These are phyloP conservation scores for Enteromius anoplus DNA, from an alignment of 2,797 vertebrate genomes.

Conservation along the genomic window DNA sequence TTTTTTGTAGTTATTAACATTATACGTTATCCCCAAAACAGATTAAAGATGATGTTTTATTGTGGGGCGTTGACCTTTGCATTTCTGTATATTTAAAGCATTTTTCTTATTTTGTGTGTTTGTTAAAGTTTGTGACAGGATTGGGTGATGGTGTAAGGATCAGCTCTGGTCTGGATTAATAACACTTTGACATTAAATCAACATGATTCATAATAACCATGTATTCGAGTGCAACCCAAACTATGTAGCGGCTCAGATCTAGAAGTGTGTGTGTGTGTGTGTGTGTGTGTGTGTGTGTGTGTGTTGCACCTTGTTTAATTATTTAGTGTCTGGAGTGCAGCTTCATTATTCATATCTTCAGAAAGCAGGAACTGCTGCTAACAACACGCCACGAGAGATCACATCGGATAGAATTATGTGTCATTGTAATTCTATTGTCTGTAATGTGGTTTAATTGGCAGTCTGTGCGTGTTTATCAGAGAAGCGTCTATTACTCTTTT, in stretches of 20 bases:
- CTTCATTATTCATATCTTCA: constrained; percentile 1
- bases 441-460: neutral
- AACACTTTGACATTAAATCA: neutral
- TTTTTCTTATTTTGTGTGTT: no score
- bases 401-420: neutral
- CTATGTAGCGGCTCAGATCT: neutral
- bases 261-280: neutral
- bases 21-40: no score
- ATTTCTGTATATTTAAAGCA: neutral
- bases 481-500: no score
- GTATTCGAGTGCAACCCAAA: neutral
- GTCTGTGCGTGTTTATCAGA: no score
- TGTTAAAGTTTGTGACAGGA: neutral
- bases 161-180: neutral
- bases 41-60: neutral
- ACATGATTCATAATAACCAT: neutral
- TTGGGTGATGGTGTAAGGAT: neutral
- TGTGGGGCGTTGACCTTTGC: neutral
- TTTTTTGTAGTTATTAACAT: no score
- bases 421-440: no score
- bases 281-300: no score
- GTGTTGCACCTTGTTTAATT: neutral
- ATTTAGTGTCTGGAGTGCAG: neutral
- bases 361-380: neutral
- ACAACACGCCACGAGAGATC: neutral